Base-by-base conservation (phyloP, 2,113 vertebrate species). In the Microcebus murinus region DNA sequence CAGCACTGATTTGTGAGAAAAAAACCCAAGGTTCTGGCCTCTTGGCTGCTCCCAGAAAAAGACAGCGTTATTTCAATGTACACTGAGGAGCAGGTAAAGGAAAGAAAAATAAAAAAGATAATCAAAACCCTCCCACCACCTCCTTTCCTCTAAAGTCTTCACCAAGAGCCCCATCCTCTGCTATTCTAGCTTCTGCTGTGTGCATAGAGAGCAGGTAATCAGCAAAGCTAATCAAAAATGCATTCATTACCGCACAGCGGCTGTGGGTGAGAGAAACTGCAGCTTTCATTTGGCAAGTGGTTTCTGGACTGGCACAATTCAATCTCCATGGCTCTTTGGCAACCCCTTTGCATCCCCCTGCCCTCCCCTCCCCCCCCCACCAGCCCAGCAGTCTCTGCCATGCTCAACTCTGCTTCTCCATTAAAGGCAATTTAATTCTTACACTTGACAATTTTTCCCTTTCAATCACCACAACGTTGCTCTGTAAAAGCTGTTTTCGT, bases 221-320 rank as follows among this genome's bases (percentile, higher is more conserved):
- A 97, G 91, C 85, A 97, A 92, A 96, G 91, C 93, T 97, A 97
- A 98, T 97, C 42, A 98, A 96, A 97, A 96, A 97, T 95, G 85
- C 92, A 96, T 97, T 97, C 95, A 93, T 97, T 97, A 94, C 36
- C 2, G 34, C 94, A 96, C 57, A 97, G 85, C 63, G 0, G 89
- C 93, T 86, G 94, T 96, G 88, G 82, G 85, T 91, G 68, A 97
- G 85, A 96, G 77, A 7, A 8, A 95, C 77, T 87, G 94, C 91
- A 83, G 96, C 63, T 97, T 96, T 94, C 79, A 81, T 77, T 95
- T 92, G 94, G 96, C 95, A 97, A 97, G 76, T 90, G 92, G 67
- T 79, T 97, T 92, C 76, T 96, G 81, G 92, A 88, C 81, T 83
- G 77, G 90, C 85, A 96, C 87, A 96, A 91, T 70, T 31, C 29